Conservation (phyloP, 30 jellyfish, hydroid and myxozoan species). For the Chrysaora quinquecirrha region DNA sequence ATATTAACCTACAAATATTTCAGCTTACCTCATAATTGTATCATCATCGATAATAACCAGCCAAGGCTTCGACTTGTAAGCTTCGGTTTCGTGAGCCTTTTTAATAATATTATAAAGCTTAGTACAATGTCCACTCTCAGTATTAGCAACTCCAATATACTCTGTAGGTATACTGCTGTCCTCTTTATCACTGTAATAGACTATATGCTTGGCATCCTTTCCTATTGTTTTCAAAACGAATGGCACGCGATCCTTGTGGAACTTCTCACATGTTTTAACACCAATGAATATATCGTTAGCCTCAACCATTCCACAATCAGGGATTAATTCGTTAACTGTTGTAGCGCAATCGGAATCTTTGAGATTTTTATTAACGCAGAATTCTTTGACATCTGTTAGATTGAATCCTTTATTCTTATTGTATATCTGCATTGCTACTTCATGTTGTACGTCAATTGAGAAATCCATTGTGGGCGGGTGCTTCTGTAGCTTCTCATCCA, state of each 20-base stretch:
- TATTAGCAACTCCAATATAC: conserved; percentile 75
- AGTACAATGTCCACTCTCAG: conserved; percentile 96
- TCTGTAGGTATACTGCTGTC: conserved; percentile 94
- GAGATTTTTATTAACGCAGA: conserved; percentile 71
- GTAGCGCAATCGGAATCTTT: conserved; percentile 69
- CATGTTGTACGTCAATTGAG: conserved; percentile 90
- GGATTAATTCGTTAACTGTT: conserved; percentile 37
- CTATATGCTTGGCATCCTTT: conserved; percentile 78
- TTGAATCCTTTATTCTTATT: conserved; percentile 73
- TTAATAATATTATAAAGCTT: conserved; percentile 72
- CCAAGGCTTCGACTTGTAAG: conserved; percentile 69
- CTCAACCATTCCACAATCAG: conserved; percentile 73
- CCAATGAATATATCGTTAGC: conserved; percentile 72
- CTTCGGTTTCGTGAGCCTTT: conserved; percentile 31
- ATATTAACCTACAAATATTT: too few species aligned
- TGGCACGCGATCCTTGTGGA: conserved; percentile 86
- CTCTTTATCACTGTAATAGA: conserved; percentile 81
- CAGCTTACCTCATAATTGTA: conserved; percentile 94
- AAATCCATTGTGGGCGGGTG: conserved; percentile 63
- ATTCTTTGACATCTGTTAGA: conserved; percentile 77
- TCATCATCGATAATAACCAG: conserved; percentile 94
- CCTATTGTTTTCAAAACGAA: conserved; percentile 83
- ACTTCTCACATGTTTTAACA: conserved; percentile 86
- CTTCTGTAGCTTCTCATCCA: conserved; percentile 9
- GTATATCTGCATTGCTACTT: conserved; percentile 78